Percentiles rank a stretch among this genome's conserved stretches.
Conservation (phyloP, 2,888 invertebrate species). For the Hipparchia sbordonii region DNA sequence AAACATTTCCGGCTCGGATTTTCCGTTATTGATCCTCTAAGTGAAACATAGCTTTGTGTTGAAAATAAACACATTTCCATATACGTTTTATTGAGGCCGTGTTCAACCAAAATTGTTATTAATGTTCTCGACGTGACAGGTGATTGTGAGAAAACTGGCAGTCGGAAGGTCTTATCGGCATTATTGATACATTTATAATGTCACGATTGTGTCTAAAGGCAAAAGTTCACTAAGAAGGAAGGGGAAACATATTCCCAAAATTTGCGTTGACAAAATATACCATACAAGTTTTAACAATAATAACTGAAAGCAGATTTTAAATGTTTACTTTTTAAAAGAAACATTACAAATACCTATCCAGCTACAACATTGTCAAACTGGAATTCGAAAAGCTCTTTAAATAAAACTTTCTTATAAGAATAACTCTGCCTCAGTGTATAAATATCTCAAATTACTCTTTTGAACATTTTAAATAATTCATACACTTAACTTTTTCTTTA, state of each 20-base stretch:
- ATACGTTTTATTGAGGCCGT: slow-evolving; percentile 42
- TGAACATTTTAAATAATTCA: neutral
- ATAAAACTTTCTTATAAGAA: too few species aligned
- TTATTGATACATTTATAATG: slow-evolving; percentile 55
- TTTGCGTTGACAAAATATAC: neutral
- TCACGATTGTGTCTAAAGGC: slow-evolving; percentile 45
- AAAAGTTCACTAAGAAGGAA: neutral
- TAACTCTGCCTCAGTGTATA: too few species aligned
- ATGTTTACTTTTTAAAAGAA: too few species aligned
- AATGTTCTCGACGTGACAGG: slow-evolving; percentile 65
- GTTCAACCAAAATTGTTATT: slow-evolving; percentile 65
- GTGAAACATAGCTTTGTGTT: slow-evolving; percentile 12
- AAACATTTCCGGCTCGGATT: slow-evolving; percentile 20
- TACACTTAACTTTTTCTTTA: neutral
- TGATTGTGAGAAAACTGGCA: slow-evolving; percentile 54
- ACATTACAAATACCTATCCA: too few species aligned
- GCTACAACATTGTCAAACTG: too few species aligned
- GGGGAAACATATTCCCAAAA: neutral
- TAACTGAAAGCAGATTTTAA: too few species aligned
- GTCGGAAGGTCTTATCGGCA: slow-evolving; percentile 45
- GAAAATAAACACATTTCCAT: slow-evolving; percentile 43
- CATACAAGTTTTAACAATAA: neutral
- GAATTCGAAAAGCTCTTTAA: too few species aligned
- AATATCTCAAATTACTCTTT: too few species aligned
- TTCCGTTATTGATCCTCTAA: slow-evolving; percentile 23